Evolutionary conservation across 2,113 vertebrate genomes (phyloP), one percentile per base, ranked within the genome.

Genomic region (Neolamprologus fasciatus): DNA sequence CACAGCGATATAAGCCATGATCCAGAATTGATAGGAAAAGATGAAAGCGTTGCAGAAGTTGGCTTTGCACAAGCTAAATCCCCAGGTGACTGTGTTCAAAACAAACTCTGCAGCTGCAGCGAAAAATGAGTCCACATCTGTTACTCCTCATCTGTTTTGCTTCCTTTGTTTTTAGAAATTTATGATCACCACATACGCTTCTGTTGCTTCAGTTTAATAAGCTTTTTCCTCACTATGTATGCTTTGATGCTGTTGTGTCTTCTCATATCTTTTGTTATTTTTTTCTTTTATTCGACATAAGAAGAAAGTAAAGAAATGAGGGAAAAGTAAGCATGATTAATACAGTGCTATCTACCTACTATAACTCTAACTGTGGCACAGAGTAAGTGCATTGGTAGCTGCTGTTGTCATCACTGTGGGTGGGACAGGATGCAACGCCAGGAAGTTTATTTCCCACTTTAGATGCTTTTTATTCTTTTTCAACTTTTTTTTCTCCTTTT

Each of bases 221-320:
- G 23, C 37, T 42, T 73, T 45, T 76, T 76, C 71, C 42, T n/a
- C 21, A 45, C 66, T 16, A 14, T 71, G 37, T 42, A 6, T 50
- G 16, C 71, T 76, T 2, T 76, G 71, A 47, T 76, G 66, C 37
- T 45, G 5, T 26, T 45, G 37, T 71, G 23, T 45, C 42, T 78
- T 0, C 26, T 47, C 14, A 17, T 76, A 0, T 28, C 23, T 47
- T 3, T 45, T 2, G 1, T 28, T 47, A 4, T 16, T 26, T 28
- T 9, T 76, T 19, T 28, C 21, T 31, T 50, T 50, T 19, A 19
- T 76, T 31, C 16, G 1, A 23, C 26, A 16, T 28, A 31, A 76
- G 40, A 19, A 16, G 9, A 76, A 28, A 47, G 40, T 47, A 28
- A 19, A 1, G 1, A 0, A 76, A 76, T 28, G 6, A 47, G 9